Evolutionary conservation across 2,888 invertebrate genomes (phyloP).

Genomic region (Leptinotarsa peninsularis): DNA sequence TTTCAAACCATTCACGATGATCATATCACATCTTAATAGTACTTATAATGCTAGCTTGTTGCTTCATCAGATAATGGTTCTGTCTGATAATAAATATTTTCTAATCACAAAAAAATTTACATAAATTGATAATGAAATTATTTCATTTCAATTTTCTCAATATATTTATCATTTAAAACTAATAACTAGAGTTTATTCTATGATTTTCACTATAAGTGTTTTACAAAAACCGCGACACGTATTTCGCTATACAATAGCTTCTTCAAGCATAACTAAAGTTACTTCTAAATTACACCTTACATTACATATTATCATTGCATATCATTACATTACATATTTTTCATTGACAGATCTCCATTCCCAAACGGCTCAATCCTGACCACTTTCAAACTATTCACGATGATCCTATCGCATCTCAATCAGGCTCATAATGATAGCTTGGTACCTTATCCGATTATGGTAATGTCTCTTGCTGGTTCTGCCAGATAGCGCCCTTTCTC

Average conservation of each 20-base stretch:
- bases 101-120: too few relatives aligned
- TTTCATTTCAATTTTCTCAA: too few relatives aligned
- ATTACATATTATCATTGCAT: too few relatives aligned
- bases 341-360: neutral
- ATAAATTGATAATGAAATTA: too few relatives aligned
- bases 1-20: conserved; percentile 39
- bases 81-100: conserved; percentile 45
- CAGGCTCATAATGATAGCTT: conserved; percentile 62
- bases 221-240: too few relatives aligned
- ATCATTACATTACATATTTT: too few relatives aligned
- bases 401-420: conserved; percentile 56
- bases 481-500: conserved; percentile 61
- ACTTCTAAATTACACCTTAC: too few relatives aligned
- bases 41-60: conserved; percentile 61
- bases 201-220: too few relatives aligned
- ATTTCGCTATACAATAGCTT: too few relatives aligned
- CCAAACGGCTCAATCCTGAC: conserved; percentile 42
- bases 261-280: too few relatives aligned
- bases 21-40: conserved; percentile 59
- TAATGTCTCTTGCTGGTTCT: conserved; percentile 63
- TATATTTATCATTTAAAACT: too few relatives aligned
- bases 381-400: conserved; percentile 45
- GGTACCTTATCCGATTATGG: conserved; percentile 65
- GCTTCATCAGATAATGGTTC: conserved; percentile 66
- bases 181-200: too few relatives aligned